Conservation (phyloP, 2,888 invertebrate genomes). For the Pyrrhopygopsis socrates region DNA sequence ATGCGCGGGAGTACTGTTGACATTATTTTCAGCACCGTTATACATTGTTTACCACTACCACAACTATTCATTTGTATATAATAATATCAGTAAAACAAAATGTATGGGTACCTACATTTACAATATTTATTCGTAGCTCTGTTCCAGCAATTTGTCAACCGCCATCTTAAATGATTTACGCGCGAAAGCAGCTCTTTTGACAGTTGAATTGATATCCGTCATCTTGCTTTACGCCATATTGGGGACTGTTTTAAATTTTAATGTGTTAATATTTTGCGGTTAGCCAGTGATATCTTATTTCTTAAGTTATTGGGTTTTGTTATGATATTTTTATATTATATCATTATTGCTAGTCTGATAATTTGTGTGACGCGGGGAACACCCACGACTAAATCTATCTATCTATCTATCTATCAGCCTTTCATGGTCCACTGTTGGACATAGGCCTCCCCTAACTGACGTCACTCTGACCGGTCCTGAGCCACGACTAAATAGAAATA, state of each 20-base stretch:
- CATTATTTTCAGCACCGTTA: no score
- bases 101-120: no score
- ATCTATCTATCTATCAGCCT: no score
- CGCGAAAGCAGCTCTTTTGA: constrained; percentile 68
- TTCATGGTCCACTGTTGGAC: no score
- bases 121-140: constrained; percentile 30
- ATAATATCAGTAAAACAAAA: no score
- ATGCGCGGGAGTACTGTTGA: no score
- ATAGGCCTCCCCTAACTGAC: no score
- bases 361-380: not conserved
- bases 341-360: not conserved
- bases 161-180: constrained; percentile 75
- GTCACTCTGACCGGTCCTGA: no score
- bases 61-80: no score
- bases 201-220: constrained; percentile 64
- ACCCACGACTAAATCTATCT: no score
- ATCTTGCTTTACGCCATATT: constrained; percentile 42
- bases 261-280: constrained; percentile 48
- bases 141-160: constrained; percentile 67
- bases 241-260: constrained; percentile 47
- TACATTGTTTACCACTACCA: no score
- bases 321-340: not conserved
- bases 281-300: constrained; percentile 38
- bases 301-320: constrained; percentile 8
- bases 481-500: no score